Evolutionary conservation across 2,797 vertebrate genomes (phyloP), one percentile per base, ranked within the genome.

Genomic region (Centroberyx gerrardi): DNA sequence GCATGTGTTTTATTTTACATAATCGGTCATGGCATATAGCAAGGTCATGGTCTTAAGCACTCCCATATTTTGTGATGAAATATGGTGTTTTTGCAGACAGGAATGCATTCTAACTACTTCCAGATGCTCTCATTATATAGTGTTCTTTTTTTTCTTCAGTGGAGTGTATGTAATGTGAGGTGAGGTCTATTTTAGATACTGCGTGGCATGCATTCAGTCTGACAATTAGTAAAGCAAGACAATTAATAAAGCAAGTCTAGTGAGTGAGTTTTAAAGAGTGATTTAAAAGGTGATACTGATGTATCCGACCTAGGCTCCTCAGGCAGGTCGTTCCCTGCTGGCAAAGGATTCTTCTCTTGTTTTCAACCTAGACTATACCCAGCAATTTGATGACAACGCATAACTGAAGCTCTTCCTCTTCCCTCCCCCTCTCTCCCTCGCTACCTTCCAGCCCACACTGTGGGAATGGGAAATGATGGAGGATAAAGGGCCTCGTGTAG

Each of bases 401-500:
- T 84, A 87, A 81, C 73, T 52, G 17, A 67, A 17, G 1, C 13
- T 17, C 54, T 15, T 9, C 46, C 48, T 6, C 38, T 2, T 14
- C 17, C 54, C 48, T 14, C 67, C 22, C 28, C 2, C 52, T 33
- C 38, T 54, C 60, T 40, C 38, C n/a, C 36, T 59, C 54, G 74
- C 56, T 62, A 2, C 59, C 67, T 78, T 81, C 76, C 96, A 76
- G 80, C 88, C 68, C 59, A 54, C 76, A 91, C 29, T 90, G 94
- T 92, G 96, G 96, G 95, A 92, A 97, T 97, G 96, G 96, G 96
- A 96, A 91, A 99, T 98, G 97, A 97, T 97, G 96, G 98, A 99
- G 95, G 98, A 99, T 95, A 99, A 98, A 94, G 97, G 97, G 59
- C 97, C 96, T 82, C 98, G 97, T 91, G 98, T 99, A 86, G 98